Conservation (phyloP, 2,113 vertebrate genomes). For the Felis catus region F.catus_Fca126_mat1.0 CM031425.1:48089501-48090000, state of each 20-base stretch:
- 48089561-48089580: not conserved
- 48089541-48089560: not conserved
- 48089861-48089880: not conserved
- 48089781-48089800: slow-evolving; percentile 99
- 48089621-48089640: slow-evolving; percentile 75
- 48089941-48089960: not conserved
- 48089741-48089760: slow-evolving; percentile 98
- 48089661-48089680: slow-evolving; percentile 97
- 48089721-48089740: slow-evolving; percentile 96
- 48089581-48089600: slow-evolving; percentile 73
- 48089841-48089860: slow-evolving; percentile 55
- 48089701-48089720: slow-evolving; percentile 97
- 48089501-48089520: not conserved
- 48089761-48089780: slow-evolving; percentile 98
- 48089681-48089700: slow-evolving; percentile 99
- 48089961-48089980: slow-evolving; percentile 21
- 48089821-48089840: slow-evolving; percentile 84
- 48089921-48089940: not conserved
- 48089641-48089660: slow-evolving; percentile 81
- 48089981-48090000: slow-evolving; percentile 16
- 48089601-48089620: slow-evolving; percentile 86
- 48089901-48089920: not conserved
- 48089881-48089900: not conserved
- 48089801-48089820: slow-evolving; percentile 99
- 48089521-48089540: not conserved